Percentiles rank a stretch among this genome's conserved stretches.
phyloP scores from a whole-genome alignment of 2,888 invertebrate genomes.

The Embidobia sp. region DNA sequence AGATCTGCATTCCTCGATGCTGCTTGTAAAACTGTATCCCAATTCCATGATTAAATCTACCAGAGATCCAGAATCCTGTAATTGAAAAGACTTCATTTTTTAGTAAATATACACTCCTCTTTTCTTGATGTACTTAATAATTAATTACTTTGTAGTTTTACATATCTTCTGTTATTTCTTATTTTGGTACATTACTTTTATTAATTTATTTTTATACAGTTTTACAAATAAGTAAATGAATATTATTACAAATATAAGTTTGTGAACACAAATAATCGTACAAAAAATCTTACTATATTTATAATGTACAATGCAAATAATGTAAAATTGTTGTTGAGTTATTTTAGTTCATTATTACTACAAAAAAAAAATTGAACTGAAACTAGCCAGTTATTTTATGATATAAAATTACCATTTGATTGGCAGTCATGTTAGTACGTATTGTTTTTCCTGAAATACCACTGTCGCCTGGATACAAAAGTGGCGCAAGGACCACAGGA shows the following conservation, averaged over 20 bases:
- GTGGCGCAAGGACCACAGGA: constrained; percentile 93
- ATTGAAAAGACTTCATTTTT: constrained; percentile 17
- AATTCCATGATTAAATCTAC: constrained; percentile 96
- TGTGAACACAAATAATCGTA: too few species aligned
- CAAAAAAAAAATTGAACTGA: too few species aligned
- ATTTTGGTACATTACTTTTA: too few species aligned
- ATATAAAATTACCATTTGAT: constrained; percentile 75
- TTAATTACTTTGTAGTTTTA: not conserved
- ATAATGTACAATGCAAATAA: too few species aligned
- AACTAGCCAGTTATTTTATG: too few species aligned
- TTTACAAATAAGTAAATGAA: too few species aligned
- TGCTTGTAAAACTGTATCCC: constrained; percentile 93
- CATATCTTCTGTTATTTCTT: too few species aligned
- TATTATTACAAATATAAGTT: too few species aligned
- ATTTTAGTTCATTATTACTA: too few species aligned
- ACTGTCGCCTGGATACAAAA: constrained; percentile 91
- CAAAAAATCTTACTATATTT: too few species aligned
- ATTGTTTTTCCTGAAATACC: constrained; percentile 67
- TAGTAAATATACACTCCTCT: constrained; percentile 13
- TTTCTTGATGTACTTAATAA: not conserved
- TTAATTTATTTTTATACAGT: too few species aligned
- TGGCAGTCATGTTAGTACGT: constrained; percentile 78
- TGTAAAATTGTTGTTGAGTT: too few species aligned
- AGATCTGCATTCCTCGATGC: constrained; percentile 93
- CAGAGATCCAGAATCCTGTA: constrained; percentile 87